Evolutionary conservation across 2,113 vertebrate genomes (phyloP).

Genomic region (Sardina pilchardus): DNA sequence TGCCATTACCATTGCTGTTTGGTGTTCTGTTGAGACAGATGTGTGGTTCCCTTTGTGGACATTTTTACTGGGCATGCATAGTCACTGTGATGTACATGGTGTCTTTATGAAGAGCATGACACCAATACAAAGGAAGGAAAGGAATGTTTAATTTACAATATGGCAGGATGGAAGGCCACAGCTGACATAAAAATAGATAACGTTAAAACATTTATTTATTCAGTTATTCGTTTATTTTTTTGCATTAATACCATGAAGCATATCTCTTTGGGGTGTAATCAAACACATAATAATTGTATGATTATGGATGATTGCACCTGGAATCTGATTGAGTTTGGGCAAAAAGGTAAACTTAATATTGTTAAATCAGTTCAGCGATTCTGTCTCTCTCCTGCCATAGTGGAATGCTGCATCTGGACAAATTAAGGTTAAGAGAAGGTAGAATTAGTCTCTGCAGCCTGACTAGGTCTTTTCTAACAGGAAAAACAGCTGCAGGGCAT

Average conservation of each 20-base stretch:
- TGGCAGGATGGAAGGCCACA: background rate
- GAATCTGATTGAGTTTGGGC: slow-evolving; percentile 57
- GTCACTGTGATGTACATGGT: too few relatives aligned
- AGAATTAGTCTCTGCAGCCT: slow-evolving; percentile 67
- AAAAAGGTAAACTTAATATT: slow-evolving; percentile 42
- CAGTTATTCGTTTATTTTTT: too few relatives aligned
- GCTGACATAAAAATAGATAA: background rate
- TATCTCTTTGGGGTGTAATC: background rate
- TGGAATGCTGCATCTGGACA: slow-evolving; percentile 68
- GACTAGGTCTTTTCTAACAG: slow-evolving; percentile 68
- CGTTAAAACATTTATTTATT: background rate
- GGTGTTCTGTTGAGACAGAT: too few relatives aligned
- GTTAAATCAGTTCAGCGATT: slow-evolving; percentile 70
- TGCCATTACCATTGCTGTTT: too few relatives aligned
- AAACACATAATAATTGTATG: background rate
- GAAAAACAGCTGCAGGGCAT: slow-evolving; percentile 72
- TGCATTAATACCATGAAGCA: background rate
- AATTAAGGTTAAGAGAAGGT: slow-evolving; percentile 77
- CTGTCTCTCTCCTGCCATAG: slow-evolving; percentile 64
- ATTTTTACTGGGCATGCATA: background rate
- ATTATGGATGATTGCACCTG: background rate
- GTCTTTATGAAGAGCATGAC: background rate
- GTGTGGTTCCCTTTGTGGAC: too few relatives aligned
- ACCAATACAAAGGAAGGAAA: background rate
- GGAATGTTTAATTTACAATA: background rate